Evolutionary conservation across 2,797 vertebrate species (phyloP), one percentile per base, ranked within the genome.

Genomic region (Setipinna tenuifilis): DNA sequence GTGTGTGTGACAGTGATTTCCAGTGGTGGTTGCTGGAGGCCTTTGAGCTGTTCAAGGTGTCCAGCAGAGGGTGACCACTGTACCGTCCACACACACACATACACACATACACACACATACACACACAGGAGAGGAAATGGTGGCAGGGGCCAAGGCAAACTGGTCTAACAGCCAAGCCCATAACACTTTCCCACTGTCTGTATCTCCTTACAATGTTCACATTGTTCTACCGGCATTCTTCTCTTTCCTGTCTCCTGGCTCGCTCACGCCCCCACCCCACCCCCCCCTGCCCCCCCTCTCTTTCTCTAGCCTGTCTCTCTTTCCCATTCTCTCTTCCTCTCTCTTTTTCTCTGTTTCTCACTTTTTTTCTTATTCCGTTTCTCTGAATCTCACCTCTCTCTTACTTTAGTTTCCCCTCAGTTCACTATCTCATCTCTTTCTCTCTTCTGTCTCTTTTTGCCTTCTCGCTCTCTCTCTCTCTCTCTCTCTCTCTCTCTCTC

Each of bases 211-310:
- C 84, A 89, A 86, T 88, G 87, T 85, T 83, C 83, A 90, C 84
- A 87, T 87, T 87, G 85, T 89, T 87, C 85, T 86, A 6, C 7
- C 0, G 3, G 0, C 7, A 17, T 71, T 84, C 71, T 85, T 28
- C 21, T 78, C 12, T 71, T 50, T 44, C 54, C 86, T 85, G 59
- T 85, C 78, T 84, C 82, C 46, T 62, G 57, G 83, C 50, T 81
- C 35, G 65, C 90, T 91, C 83, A 90, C 89, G 84, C 88, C 82
- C 89, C n/a, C n/a, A n/a, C n/a, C n/a, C n/a, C n/a, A n/a, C n/a
- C n/a, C n/a, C n/a, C n/a, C n/a, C n/a, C n/a, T n/a, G n/a, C n/a
- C n/a, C 14, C 11, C 58, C 21, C 58, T 59, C 14, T 59, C 58
- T 59, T 11, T 4, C 58, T 59, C 58, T 54, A 1, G 35, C 14